Percentiles rank a stretch among this genome's conserved stretches.
Evolutionary conservation across 2,888 invertebrate genomes (phyloP).

Genomic region (Pollenia amentaria): DNA sequence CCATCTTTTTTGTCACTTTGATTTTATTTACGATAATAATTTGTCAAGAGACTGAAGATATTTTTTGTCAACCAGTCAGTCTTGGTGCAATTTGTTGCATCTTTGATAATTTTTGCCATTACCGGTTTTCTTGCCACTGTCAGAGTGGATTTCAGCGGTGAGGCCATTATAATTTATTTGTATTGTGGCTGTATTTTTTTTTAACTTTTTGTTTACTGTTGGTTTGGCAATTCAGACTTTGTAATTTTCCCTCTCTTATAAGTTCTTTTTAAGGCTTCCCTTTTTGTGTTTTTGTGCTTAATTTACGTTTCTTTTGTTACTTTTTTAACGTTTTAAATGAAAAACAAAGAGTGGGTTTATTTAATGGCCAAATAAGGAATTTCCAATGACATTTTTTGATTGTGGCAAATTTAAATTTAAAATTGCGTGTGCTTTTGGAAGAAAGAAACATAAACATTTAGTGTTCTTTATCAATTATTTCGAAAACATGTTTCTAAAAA

Average conservation of each 20-base stretch:
- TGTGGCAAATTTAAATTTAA: constrained; percentile 13
- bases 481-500: constrained; percentile 61
- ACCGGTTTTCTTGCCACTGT: constrained; percentile 79
- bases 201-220: constrained; percentile 79
- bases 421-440: constrained; percentile 3
- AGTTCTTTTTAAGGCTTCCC: constrained; percentile 34
- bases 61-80: constrained; percentile 77
- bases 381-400: constrained; percentile 58
- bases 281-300: not conserved
- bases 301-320: constrained; percentile 3
- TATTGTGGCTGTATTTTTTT: constrained; percentile 78
- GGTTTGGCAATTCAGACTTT: constrained; percentile 77
- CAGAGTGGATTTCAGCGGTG: constrained; percentile 74
- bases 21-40: constrained; percentile 72
- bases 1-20: not conserved
- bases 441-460: constrained; percentile 21
- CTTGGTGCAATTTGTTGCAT: constrained; percentile 78
- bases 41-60: constrained; percentile 76
- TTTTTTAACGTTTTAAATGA: constrained; percentile 5
- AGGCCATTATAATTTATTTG: constrained; percentile 77
- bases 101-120: constrained; percentile 78
- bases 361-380: constrained; percentile 42
- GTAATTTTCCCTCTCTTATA: not conserved
- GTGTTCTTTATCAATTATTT: constrained; percentile 52
- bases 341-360: constrained; percentile 56